These are phyloP conservation scores for Caenorhabditis sp. DNA, from an alignment of 2,888 invertebrate species.

Conservation along the genomic window DNA sequence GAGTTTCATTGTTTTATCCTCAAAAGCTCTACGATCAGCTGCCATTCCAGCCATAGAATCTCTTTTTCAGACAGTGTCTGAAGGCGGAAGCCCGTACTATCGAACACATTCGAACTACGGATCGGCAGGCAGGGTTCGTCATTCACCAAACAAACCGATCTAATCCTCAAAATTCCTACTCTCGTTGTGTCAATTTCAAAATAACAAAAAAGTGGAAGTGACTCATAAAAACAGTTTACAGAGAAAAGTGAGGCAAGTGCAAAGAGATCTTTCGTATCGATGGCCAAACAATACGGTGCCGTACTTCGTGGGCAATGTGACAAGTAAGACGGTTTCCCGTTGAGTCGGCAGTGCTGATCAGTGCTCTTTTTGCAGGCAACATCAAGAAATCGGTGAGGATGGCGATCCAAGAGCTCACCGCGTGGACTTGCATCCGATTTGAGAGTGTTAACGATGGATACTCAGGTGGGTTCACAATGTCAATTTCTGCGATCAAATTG, in stretches of 20 bases:
- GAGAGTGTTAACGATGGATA: constrained; percentile 18
- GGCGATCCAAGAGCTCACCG: constrained; percentile 44
- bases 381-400: constrained; percentile 44
- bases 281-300: constrained; percentile 56
- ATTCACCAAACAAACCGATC: constrained; percentile 29
- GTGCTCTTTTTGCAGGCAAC: constrained; percentile 15
- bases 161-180: constrained; percentile 13
- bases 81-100: constrained; percentile 44
- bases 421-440: constrained; percentile 48
- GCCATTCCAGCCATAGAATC: not conserved
- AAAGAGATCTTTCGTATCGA: constrained; percentile 56
- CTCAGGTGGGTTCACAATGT: constrained; percentile 22
- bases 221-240: constrained; percentile 28
- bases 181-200: constrained; percentile 28
- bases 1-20: not conserved
- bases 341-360: not conserved
- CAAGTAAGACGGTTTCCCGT: constrained; percentile 23
- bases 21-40: not conserved
- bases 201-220: constrained; percentile 38
- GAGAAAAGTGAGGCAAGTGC: constrained; percentile 59
- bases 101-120: constrained; percentile 45
- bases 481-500: too few relatives aligned
- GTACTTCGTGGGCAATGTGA: constrained; percentile 51
- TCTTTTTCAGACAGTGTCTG: constrained; percentile 22
- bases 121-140: constrained; percentile 41